Conservation (phyloP, 1,140 invertebrate genomes). For the Argopecten irradians region DNA sequence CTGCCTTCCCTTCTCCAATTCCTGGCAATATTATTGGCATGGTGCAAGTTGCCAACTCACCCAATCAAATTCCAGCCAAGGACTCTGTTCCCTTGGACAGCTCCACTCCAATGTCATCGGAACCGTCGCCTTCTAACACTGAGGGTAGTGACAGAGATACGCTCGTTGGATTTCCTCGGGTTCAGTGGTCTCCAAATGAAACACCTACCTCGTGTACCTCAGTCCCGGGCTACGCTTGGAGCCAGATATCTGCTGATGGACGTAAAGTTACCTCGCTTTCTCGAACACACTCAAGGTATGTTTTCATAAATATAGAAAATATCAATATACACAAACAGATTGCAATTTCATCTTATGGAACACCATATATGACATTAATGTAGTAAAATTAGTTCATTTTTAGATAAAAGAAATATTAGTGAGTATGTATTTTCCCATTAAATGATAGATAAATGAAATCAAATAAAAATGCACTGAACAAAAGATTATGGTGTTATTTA, state of each 20-base stretch:
- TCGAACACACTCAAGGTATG: conserved; percentile 74
- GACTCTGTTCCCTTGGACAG: background rate
- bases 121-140: background rate
- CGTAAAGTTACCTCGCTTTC: conserved; percentile 73
- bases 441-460: no score
- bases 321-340: background rate
- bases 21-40: background rate
- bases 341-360: conserved; percentile 36
- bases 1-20: conserved; percentile 42
- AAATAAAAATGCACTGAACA: no score
- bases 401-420: no score
- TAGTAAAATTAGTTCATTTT: no score
- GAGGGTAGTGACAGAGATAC: conserved; percentile 43
- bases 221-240: conserved; percentile 24
- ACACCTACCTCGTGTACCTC: background rate
- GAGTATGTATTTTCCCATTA: no score
- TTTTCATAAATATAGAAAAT: background rate
- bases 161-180: conserved; percentile 61
- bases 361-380: background rate
- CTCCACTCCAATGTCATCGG: background rate
- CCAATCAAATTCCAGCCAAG: background rate
- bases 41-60: conserved; percentile 2
- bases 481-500: no score
- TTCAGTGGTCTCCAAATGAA: conserved; percentile 58
- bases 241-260: conserved; percentile 59